These are phyloP conservation scores for Campoletis sonorensis DNA, from an alignment of 1,140 invertebrate genomes.

Conservation along the genomic window DNA sequence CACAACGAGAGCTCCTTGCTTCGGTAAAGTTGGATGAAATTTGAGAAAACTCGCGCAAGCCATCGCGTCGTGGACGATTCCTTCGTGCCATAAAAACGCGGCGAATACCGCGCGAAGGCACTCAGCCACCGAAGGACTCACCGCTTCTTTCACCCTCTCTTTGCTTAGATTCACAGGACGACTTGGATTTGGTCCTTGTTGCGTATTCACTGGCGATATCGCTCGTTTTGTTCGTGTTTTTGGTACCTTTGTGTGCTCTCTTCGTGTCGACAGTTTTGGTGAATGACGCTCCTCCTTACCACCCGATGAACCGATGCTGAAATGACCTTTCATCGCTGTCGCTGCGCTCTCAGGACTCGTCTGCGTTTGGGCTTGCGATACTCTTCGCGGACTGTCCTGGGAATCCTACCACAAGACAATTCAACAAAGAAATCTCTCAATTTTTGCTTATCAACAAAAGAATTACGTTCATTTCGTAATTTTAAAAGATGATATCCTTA, in stretches of 20 bases:
- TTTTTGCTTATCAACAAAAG: not conserved
- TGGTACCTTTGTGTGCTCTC: conserved; percentile 77
- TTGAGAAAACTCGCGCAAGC: conserved; percentile 97
- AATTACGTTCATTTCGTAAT: not conserved
- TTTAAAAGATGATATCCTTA: conserved; percentile 57
- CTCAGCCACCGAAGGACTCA: conserved; percentile 95
- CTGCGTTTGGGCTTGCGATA: conserved; percentile 86
- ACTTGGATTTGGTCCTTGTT: conserved; percentile 68
- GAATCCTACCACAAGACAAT: conserved; percentile 63
- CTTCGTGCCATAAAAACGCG: conserved; percentile 97
- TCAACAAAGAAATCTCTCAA: not conserved
- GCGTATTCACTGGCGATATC: conserved; percentile 79
- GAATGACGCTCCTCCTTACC: conserved; percentile 79
- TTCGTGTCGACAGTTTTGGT: conserved; percentile 79
- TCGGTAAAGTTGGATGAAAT: conserved; percentile 93
- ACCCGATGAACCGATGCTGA: conserved; percentile 79
- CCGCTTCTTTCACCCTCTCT: conserved; percentile 84
- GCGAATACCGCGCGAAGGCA: conserved; percentile 95
- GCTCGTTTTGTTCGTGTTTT: conserved; percentile 79
- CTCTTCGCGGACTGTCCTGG: conserved; percentile 73
- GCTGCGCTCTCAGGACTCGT: conserved; percentile 83
- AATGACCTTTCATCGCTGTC: conserved; percentile 78
- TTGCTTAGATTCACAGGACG: conserved; percentile 68
- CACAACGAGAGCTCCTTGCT: conserved; percentile 86
- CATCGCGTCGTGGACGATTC: conserved; percentile 97